Evolutionary conservation across 2,113 vertebrate genomes (phyloP).

Genomic region (Cyprinodon brontotheroides): DNA sequence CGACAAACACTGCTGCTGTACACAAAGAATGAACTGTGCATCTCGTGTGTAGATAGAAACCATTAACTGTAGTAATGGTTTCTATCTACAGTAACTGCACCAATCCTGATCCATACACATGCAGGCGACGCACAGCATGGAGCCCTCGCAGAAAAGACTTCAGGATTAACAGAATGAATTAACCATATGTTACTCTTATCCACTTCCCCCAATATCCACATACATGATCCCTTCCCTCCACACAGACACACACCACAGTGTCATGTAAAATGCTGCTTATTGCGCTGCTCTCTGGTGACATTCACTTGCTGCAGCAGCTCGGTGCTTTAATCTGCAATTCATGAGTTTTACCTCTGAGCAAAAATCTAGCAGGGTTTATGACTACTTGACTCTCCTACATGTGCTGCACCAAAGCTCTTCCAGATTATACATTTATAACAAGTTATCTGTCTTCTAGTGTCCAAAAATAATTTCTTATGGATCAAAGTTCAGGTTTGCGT

Average conservation of each 20-base stretch:
- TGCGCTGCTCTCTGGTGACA: constrained; percentile 41
- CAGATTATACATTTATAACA: too few relatives aligned
- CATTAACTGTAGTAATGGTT: neutral
- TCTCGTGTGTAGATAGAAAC: neutral
- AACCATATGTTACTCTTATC: constrained; percentile 26
- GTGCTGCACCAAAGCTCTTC: constrained; percentile 1
- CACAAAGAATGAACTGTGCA: neutral
- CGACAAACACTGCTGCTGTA: neutral
- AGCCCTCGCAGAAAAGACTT: neutral
- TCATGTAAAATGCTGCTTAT: constrained; percentile 30
- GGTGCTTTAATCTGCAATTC: constrained; percentile 41
- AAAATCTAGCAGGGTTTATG: constrained; percentile 13
- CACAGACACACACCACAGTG: constrained; percentile 2
- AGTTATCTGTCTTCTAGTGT: neutral
- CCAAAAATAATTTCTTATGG: neutral
- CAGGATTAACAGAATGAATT: constrained; percentile 12
- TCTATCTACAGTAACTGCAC: neutral
- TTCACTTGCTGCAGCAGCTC: constrained; percentile 43
- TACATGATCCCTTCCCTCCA: constrained; percentile 9
- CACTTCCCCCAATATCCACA: neutral
- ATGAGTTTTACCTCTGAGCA: constrained; percentile 56
- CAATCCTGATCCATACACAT: constrained; percentile 1
- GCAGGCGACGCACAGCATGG: neutral
- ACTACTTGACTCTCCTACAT: constrained; percentile 11
- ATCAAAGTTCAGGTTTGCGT: neutral